phyloP scores from a whole-genome alignment of 2,888 invertebrate genomes.

The Brachypalpus laphriformis region DNA sequence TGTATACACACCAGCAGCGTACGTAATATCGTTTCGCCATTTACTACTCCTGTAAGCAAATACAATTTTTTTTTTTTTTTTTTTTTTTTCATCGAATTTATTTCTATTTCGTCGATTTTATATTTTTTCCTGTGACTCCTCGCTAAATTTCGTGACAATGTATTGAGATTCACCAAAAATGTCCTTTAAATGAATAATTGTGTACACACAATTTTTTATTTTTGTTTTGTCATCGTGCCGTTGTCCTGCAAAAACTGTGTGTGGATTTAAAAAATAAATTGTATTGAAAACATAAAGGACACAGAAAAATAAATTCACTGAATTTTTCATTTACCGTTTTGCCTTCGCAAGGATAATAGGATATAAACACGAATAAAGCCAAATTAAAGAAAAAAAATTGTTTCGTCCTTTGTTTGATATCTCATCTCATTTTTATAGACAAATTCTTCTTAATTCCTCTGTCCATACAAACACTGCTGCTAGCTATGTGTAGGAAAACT shows the following conservation, averaged over 20 bases:
- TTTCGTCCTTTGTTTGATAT: conserved; percentile 47
- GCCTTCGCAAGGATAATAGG: background rate
- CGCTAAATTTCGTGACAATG: conserved; percentile 22
- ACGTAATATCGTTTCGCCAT: conserved; percentile 45
- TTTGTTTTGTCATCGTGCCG: background rate
- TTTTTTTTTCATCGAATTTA: conserved; percentile 12
- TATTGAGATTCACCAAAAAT: conserved; percentile 39
- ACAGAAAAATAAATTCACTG: background rate
- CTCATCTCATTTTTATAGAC: background rate
- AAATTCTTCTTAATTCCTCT: background rate
- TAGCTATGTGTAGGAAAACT: conserved; percentile 30
- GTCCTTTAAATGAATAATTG: conserved; percentile 59
- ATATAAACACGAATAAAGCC: conserved; percentile 32
- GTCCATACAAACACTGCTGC: background rate
- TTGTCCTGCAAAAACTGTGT: conserved; percentile 14
- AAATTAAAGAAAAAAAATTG: conserved; percentile 56
- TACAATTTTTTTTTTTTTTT: conserved; percentile 3
- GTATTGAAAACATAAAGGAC: background rate
- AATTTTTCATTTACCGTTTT: conserved; percentile 12
- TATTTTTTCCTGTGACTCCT: background rate
- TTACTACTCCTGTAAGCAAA: conserved; percentile 35
- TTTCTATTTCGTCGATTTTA: conserved; percentile 14
- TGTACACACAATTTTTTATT: conserved; percentile 15
- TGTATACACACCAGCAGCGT: conserved; percentile 31
- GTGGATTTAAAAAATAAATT: conserved; percentile 11